Base-by-base conservation (phyloP, 2,113 vertebrate species). In the Notechis scutatus region DNA sequence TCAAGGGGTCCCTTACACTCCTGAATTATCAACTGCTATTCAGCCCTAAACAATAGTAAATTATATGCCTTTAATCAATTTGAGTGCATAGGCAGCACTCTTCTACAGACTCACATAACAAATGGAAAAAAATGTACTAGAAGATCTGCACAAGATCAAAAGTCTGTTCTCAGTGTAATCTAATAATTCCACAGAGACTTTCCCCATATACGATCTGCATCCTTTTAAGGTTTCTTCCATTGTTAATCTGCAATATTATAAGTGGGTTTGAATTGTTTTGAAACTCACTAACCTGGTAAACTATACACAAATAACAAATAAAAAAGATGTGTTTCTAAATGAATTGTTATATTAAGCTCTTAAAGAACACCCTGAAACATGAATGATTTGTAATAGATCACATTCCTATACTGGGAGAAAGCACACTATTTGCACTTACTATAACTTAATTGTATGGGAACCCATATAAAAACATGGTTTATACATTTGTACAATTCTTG, bases 41-140 rank as follows among this genome's bases (percentile, higher is more conserved):
- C 55, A 56, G 59, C n/a, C 55, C 92, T 57, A 94, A 96, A 85
- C 14, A 93, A 90, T 92, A 93, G 85, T 94, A 93, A 42, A 92
- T 26, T 91, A 47, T 52, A 93, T 92, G 61, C 45, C 88, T 86
- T 74, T 89, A 89, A 94, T 92, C n/a, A 86, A 11, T 91, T 91
- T 69, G n/a, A n/a, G 34, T 57, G 26, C 9, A 91, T 74, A 92
- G 52, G 91, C 74, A 91, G 93, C 29, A 89, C 88, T 87, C 24
- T 50, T 50, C 85, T 92, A 87, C 12, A 86, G 64, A 42, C 47
- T 57, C 69, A 59, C 34, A 87, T 64, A 94, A 8, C 90, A 86
- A n/a, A 91, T 74, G 56, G 45, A 2, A 0, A 6, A 55, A 47
- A 54, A 7, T 89, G 57, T 93, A 69, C 29, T 81, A 90, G n/a